phyloP scores from a whole-genome alignment of 2,797 vertebrate species.

The Poecilia gillii region DNA sequence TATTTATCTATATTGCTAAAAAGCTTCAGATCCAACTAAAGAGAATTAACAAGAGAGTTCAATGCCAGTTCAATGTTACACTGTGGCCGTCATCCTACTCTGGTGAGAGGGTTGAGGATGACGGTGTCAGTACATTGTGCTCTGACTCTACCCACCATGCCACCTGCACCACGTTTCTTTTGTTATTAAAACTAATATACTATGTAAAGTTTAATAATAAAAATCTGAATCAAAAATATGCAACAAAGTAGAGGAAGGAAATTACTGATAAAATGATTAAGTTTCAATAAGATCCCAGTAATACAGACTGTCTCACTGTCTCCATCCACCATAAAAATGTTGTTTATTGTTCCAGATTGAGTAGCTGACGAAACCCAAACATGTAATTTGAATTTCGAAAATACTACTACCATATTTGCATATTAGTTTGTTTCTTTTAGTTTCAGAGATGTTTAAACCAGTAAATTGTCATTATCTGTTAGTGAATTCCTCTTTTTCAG shows the following conservation, averaged over 20 bases:
- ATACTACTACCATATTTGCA: not conserved
- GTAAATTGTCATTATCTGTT: not conserved
- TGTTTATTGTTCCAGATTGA: not conserved
- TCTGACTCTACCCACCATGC: not conserved
- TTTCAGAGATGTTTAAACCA: not conserved
- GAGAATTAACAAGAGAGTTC: not conserved
- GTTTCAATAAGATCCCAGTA: not conserved
- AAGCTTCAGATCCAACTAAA: not conserved
- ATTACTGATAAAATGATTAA: not conserved
- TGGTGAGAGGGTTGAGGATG: not conserved
- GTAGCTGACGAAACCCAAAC: not conserved
- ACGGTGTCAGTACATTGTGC: not conserved
- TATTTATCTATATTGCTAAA: not conserved
- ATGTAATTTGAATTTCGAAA: not conserved
- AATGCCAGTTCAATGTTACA: not conserved
- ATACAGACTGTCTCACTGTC: not conserved
- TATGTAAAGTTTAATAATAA: not conserved
- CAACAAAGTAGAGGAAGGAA: not conserved
- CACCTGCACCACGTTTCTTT: not conserved
- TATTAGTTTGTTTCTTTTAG: not conserved
- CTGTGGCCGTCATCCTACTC: not conserved
- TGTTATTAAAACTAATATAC: not conserved
- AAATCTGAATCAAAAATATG: not conserved
- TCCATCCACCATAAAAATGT: not conserved
- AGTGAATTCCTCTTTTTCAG: not conserved